phyloP scores from a whole-genome alignment of 1,140 invertebrate genomes.

The Planococcus citri region DNA sequence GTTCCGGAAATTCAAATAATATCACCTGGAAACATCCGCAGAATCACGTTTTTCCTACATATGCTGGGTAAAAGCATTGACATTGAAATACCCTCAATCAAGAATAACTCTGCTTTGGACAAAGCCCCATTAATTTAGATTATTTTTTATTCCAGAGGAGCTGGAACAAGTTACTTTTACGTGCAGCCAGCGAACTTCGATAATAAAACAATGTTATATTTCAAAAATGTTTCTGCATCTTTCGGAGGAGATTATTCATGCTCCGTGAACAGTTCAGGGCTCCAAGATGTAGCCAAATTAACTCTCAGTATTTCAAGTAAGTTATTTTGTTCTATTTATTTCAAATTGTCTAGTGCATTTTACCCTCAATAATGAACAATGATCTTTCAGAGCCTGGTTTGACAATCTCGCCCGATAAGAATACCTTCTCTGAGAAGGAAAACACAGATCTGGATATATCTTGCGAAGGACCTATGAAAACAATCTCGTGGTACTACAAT shows the following conservation, averaged over 20 bases:
- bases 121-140: no score
- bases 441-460: not conserved
- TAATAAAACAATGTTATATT: not conserved
- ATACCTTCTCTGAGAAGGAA: not conserved
- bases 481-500: not conserved
- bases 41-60: not conserved
- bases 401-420: not conserved
- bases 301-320: not conserved
- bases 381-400: no score
- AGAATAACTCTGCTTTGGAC: no score
- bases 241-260: not conserved
- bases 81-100: no score
- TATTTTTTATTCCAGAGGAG: not conserved
- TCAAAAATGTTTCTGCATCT: not conserved
- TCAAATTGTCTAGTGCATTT: no score
- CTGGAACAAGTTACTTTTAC: not conserved
- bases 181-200: not conserved
- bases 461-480: not conserved
- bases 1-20: not conserved
- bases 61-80: not conserved
- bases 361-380: no score
- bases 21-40: not conserved
- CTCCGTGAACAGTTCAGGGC: not conserved
- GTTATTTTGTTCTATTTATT: not conserved
- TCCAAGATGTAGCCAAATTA: not conserved